Conservation (phyloP, 2,888 invertebrate species). For the Arctia plantaginis region DNA sequence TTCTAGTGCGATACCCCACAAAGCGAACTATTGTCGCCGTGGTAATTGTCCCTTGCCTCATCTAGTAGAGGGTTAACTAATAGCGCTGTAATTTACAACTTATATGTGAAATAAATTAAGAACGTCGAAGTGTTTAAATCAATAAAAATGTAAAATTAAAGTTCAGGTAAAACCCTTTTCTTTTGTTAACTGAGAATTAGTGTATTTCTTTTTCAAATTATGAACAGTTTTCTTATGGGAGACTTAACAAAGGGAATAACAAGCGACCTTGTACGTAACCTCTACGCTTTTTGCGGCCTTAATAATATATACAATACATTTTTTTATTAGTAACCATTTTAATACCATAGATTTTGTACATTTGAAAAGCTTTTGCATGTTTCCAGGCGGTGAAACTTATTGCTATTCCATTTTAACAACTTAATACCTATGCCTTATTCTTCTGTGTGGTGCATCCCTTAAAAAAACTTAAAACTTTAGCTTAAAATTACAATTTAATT, state of each 20-base stretch:
- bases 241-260: background rate
- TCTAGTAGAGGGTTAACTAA: slow-evolving; percentile 70
- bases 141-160: background rate
- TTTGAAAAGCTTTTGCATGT: background rate
- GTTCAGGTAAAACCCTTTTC: background rate
- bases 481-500: too few species aligned
- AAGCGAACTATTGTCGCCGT: slow-evolving; percentile 72
- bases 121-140: background rate
- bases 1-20: slow-evolving; percentile 72
- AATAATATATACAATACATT: background rate
- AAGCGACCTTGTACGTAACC: background rate
- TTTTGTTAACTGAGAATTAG: background rate
- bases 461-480: too few species aligned
- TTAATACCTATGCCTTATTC: background rate
- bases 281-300: background rate
- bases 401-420: background rate
- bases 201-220: background rate
- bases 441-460: background rate
- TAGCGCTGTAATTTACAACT: slow-evolving; percentile 64
- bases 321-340: background rate
- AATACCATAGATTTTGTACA: background rate
- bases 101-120: slow-evolving; percentile 31
- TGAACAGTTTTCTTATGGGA: background rate
- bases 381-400: background rate
- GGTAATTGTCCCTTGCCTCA: slow-evolving; percentile 73